Conservation (phyloP, 2,888 invertebrate genomes). For the Salticus scenicus region DNA sequence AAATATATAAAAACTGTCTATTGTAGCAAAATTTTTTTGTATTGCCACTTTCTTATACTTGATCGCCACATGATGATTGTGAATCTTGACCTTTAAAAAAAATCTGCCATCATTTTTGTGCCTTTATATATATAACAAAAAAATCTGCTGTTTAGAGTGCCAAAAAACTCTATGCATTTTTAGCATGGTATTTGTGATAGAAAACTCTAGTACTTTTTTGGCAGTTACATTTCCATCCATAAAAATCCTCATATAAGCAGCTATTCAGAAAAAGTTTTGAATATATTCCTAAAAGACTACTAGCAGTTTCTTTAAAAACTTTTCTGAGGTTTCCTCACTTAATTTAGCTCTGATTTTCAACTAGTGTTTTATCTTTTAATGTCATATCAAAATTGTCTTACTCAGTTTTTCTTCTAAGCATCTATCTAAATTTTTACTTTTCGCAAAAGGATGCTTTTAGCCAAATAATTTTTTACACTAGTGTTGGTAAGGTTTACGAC, state of each 20-base stretch:
- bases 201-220: neutral
- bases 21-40: too few relatives aligned
- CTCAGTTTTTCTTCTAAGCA: neutral
- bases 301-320: neutral
- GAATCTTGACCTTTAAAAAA: too few relatives aligned
- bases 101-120: slow-evolving; percentile 26
- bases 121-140: too few relatives aligned
- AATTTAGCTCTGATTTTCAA: too few relatives aligned
- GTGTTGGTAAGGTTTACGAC: too few relatives aligned
- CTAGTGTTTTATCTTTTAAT: too few relatives aligned
- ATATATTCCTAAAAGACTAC: neutral
- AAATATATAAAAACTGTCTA: too few relatives aligned
- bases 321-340: too few relatives aligned
- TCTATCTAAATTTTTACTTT: neutral
- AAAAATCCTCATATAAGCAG: neutral
- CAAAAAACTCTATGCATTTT: slow-evolving; percentile 43
- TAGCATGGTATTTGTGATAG: slow-evolving; percentile 23
- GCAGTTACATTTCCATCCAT: slow-evolving; percentile 10
- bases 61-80: too few relatives aligned
- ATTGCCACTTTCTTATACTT: neutral
- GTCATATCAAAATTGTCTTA: neutral
- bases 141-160: slow-evolving; percentile 44
- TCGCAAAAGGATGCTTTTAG: too few relatives aligned
- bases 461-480: too few relatives aligned
- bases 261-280: neutral